Base-by-base conservation (phyloP, 23 tunicate genomes). In the Ascidia mentula region DNA sequence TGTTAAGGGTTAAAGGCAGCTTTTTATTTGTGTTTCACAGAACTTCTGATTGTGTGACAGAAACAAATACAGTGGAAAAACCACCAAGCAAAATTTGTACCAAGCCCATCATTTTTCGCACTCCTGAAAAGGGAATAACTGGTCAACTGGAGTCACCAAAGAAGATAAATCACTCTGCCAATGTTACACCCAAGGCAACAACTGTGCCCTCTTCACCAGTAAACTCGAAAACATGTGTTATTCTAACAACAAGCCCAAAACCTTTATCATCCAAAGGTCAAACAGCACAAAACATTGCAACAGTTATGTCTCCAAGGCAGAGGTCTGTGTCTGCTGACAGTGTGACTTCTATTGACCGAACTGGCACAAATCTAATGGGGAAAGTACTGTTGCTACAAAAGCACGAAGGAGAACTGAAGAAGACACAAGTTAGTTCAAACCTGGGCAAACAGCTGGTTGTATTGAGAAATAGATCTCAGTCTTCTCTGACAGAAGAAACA, bases 371-470 rank as follows among this genome's bases (percentile, higher is more conserved):
- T 53, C 65, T 53, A 5, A 53, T 53, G 65, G 65, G 65, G 13
- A 53, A 53, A 53, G 65, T 53, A 53, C 13, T 53, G 65, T 28
- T 53, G 24, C 13, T 53, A 28, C 65, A 53, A 53, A 53, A 53
- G 13, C 65, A 53, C 24, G 65, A 53, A 9, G 24, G 65, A 20
- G 65, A 53, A 9, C 65, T 53, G 7, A 53, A 53, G 24, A 53
- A 53, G 24, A 9, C 7, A 20, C 65, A 53, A 9, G 13, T 26
- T 28, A 53, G 24, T 9, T 6, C 65, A 53, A 53, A 53, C 13
- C 4, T 28, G 18, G 60, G 60, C 17, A 33, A 70, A 20, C 74
- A 70, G 13, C 72, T 82, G 46, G 86, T 82, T 2, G 79, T 82
- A 3, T 24, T 73, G 2, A 34, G 86, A 53, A 60, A 60, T 5